Conservation (phyloP, 1,140 invertebrate genomes). For the Procambarus clarkii region DNA sequence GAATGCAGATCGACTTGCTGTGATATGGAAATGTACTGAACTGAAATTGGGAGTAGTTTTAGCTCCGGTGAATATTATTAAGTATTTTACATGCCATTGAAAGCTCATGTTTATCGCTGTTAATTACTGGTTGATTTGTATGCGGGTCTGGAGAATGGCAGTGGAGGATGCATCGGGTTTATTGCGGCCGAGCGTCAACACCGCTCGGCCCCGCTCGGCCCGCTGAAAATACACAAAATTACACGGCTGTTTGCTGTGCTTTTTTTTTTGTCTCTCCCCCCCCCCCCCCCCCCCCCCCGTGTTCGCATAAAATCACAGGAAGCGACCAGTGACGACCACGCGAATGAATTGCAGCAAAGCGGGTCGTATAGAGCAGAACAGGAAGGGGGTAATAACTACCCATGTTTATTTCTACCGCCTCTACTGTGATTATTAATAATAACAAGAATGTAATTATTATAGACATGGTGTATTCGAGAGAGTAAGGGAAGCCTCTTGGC, state of each 20-base stretch:
- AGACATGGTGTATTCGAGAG: no score
- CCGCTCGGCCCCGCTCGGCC: neutral
- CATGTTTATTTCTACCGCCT: no score
- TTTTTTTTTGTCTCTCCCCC: neutral
- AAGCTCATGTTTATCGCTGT: slow-evolving; percentile 62
- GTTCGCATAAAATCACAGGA: slow-evolving; percentile 7
- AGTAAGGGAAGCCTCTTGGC: no score
- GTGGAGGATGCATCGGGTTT: slow-evolving; percentile 34
- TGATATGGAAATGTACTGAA: slow-evolving; percentile 64
- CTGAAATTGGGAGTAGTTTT: slow-evolving; percentile 63
- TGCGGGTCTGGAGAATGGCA: slow-evolving; percentile 27
- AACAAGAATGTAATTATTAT: no score
- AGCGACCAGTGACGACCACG: neutral
- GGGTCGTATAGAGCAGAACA: neutral
- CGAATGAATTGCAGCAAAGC: neutral
- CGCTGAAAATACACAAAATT: slow-evolving; percentile 42
- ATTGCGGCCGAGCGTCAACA: slow-evolving; percentile 36
- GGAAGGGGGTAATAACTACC: no score
- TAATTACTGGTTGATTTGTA: slow-evolving; percentile 64
- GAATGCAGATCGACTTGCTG: slow-evolving; percentile 52
- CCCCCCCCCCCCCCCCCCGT: no score
- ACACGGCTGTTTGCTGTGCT: slow-evolving; percentile 36
- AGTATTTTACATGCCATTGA: slow-evolving; percentile 53
- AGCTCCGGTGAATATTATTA: slow-evolving; percentile 63
- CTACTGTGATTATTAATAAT: no score